phyloP scores from a whole-genome alignment of 2,797 vertebrate species.

The Acanthopagrus latus region DNA sequence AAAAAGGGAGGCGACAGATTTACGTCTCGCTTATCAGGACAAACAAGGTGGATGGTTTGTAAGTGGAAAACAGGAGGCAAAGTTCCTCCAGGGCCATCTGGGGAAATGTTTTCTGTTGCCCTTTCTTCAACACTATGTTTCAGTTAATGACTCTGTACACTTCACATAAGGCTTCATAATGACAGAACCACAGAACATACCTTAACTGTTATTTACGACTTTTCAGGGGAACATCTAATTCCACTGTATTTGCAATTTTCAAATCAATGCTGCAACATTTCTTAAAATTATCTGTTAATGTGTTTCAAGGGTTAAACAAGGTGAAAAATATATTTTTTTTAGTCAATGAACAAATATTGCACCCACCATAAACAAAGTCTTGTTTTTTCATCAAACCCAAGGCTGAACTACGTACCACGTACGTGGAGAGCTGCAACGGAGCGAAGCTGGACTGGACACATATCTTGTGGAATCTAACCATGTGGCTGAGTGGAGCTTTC shows the following conservation, averaged over 20 bases:
- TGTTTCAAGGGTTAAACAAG: background rate
- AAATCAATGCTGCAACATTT: background rate
- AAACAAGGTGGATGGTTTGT: conserved; percentile 60
- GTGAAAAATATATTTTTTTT: background rate
- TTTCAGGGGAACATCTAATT: background rate
- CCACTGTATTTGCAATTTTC: too few relatives aligned
- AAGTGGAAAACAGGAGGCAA: conserved; percentile 42
- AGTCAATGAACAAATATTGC: background rate
- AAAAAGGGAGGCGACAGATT: conserved; percentile 55
- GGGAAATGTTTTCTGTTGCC: background rate
- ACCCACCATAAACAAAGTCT: background rate
- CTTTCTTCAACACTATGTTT: background rate
- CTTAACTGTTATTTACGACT: background rate
- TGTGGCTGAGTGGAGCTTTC: too few relatives aligned
- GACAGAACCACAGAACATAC: background rate
- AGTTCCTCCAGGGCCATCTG: conserved; percentile 45
- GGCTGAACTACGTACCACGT: background rate
- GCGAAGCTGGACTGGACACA: too few relatives aligned
- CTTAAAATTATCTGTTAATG: background rate
- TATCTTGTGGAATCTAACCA: too few relatives aligned
- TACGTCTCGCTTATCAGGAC: conserved; percentile 48
- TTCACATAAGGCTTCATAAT: background rate
- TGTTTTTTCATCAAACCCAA: background rate
- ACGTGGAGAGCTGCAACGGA: too few relatives aligned
- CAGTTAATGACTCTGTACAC: background rate